Percentiles rank a stretch among this genome's conserved stretches.
These are phyloP conservation scores for Camelus dromedarius DNA, from an alignment of 2,113 vertebrate genomes.

Conservation along the genomic window DNA sequence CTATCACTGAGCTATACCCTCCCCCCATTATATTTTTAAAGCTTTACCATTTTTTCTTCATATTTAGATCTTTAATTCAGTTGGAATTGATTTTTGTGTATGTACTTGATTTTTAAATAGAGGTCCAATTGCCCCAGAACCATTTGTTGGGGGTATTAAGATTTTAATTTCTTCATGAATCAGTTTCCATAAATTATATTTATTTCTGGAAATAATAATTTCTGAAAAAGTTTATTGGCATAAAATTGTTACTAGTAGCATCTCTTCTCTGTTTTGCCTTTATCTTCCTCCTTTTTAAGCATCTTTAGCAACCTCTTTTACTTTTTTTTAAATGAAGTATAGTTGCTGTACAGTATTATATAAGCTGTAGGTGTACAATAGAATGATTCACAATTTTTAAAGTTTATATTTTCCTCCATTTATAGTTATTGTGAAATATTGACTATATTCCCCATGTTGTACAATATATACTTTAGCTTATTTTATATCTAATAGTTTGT, in stretches of 20 bases:
- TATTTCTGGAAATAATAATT: neutral
- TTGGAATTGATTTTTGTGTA: neutral
- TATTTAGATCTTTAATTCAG: neutral
- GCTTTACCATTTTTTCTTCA: neutral
- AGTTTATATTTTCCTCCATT: too few species aligned
- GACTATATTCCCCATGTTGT: too few species aligned
- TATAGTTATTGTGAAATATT: too few species aligned
- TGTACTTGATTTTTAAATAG: neutral
- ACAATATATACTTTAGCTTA: too few species aligned
- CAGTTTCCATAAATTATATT: neutral
- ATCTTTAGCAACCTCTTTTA: neutral
- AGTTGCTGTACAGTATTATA: too few species aligned
- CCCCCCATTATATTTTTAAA: neutral
- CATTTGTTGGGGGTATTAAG: neutral
- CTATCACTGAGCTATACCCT: too few species aligned
- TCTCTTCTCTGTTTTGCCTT: neutral
- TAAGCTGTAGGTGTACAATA: too few species aligned
- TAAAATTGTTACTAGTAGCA: neutral
- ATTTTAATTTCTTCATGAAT: neutral
- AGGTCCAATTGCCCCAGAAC: neutral
- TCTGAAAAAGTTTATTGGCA: neutral
- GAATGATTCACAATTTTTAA: too few species aligned
- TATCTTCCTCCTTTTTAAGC: neutral
- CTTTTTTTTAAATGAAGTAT: too few species aligned
- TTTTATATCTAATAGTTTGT: too few species aligned